These are phyloP conservation scores for Monarcha castaneiventris DNA, from an alignment of 2,113 vertebrate species.

Conservation along the genomic window DNA sequence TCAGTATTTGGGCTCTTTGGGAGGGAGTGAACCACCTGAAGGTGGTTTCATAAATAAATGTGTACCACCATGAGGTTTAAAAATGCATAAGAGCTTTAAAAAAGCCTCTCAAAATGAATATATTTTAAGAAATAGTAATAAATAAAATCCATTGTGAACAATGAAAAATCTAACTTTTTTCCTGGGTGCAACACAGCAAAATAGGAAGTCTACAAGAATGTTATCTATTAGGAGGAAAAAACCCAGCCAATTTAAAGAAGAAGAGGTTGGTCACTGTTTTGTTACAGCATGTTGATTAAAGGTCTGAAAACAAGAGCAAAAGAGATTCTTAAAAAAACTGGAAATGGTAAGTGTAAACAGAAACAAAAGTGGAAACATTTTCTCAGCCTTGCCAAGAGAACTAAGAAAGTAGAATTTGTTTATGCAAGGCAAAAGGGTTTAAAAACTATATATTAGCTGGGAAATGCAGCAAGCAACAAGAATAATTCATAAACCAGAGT, in stretches of 20 bases:
- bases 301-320: background rate
- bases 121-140: slow-evolving; percentile 1
- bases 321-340: background rate
- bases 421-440: background rate
- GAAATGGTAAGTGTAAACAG: background rate
- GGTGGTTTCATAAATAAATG: background rate
- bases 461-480: background rate
- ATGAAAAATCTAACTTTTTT: background rate
- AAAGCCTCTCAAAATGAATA: background rate
- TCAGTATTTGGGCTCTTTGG: background rate
- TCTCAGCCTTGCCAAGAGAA: background rate
- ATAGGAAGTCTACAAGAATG: background rate
- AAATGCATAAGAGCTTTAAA: background rate
- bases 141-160: background rate
- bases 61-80: background rate
- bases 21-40: background rate
- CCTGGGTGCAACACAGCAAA: background rate
- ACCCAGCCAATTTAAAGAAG: background rate
- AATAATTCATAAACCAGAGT: background rate
- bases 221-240: background rate
- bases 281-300: background rate
- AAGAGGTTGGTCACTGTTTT: background rate
- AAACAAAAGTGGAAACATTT: background rate
- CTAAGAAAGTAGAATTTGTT: background rate
- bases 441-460: background rate